Conservation (phyloP, 1,140 invertebrate species). For the Acromyrmex heyeri region DNA sequence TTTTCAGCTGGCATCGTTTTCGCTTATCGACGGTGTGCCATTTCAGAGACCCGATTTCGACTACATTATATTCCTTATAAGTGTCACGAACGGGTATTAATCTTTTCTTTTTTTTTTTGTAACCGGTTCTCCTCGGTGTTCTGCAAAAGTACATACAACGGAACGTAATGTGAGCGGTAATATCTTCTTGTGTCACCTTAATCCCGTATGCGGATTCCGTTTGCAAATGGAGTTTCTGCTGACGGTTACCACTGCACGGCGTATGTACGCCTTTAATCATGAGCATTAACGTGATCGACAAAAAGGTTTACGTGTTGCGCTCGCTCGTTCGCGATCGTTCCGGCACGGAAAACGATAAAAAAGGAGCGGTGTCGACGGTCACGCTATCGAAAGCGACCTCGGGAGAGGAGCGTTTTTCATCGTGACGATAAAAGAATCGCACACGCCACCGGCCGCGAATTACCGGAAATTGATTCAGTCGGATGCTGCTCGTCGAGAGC, state of each 20-base stretch:
- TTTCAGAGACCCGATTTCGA: not conserved
- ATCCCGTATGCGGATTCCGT: slow-evolving; percentile 32
- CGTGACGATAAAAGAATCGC: slow-evolving; percentile 55
- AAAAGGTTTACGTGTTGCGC: slow-evolving; percentile 46
- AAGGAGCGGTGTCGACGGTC: slow-evolving; percentile 44
- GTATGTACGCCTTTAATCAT: slow-evolving; percentile 35
- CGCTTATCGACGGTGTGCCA: not conserved
- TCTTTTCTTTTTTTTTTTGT: not conserved
- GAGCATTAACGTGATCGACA: slow-evolving; percentile 43
- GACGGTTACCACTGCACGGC: not conserved
- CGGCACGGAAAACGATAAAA: slow-evolving; percentile 14
- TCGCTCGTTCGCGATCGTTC: slow-evolving; percentile 31
- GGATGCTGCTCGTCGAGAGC: not conserved
- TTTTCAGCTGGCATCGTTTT: slow-evolving; percentile 13
- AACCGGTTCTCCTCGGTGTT: slow-evolving; percentile 40
- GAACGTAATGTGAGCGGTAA: slow-evolving; percentile 23
- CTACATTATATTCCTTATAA: slow-evolving; percentile 13
- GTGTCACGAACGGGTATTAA: not conserved
- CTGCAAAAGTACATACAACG: slow-evolving; percentile 1
- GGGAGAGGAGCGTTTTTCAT: slow-evolving; percentile 14
- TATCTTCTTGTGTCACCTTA: slow-evolving; percentile 55
- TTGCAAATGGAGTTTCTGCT: slow-evolving; percentile 40
- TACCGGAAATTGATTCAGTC: slow-evolving; percentile 55
- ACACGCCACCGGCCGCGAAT: slow-evolving; percentile 45
- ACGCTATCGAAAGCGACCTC: slow-evolving; percentile 43